phyloP scores from a whole-genome alignment of 2,888 invertebrate genomes.

The Pammene fasciana region DNA sequence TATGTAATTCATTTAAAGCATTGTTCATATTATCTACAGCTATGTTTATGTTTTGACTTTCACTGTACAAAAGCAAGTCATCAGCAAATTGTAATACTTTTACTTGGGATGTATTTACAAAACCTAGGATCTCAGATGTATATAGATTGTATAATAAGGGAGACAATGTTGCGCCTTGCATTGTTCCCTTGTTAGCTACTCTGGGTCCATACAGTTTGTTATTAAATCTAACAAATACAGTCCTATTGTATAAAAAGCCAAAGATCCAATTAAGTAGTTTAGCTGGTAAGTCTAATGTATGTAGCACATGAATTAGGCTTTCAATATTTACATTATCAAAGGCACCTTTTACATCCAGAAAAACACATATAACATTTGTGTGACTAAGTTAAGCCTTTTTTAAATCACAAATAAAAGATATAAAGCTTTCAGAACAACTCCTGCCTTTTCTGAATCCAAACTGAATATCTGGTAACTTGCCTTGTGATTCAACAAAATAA shows the following conservation, averaged over 20 bases:
- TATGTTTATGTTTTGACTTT: slow-evolving; percentile 1
- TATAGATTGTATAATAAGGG: slow-evolving; percentile 11
- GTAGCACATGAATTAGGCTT: too few relatives aligned
- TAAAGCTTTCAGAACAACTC: too few relatives aligned
- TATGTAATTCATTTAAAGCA: background rate
- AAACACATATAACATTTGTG: too few relatives aligned
- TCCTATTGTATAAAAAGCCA: slow-evolving; percentile 40
- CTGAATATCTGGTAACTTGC: too few relatives aligned
- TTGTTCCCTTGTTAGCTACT: slow-evolving; percentile 38
- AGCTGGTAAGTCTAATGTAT: too few relatives aligned
- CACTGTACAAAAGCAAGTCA: slow-evolving; percentile 9
- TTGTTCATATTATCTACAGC: background rate
- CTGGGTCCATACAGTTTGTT: slow-evolving; percentile 42
- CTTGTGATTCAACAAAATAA: too few relatives aligned
- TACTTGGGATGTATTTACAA: slow-evolving; percentile 9
- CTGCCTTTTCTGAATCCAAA: too few relatives aligned
- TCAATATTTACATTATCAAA: too few relatives aligned
- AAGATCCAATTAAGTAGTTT: too few relatives aligned
- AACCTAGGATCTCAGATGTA: slow-evolving; percentile 8
- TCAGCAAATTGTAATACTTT: slow-evolving; percentile 13
- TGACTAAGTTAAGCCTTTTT: too few relatives aligned
- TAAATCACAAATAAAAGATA: too few relatives aligned
- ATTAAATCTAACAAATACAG: slow-evolving; percentile 41
- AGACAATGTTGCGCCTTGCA: slow-evolving; percentile 37
- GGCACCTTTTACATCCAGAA: too few relatives aligned